Percentiles rank a stretch among this genome's conserved stretches.
Evolutionary conservation across 2,797 vertebrate species (phyloP).

Genomic region (Allobates femoralis): DNA sequence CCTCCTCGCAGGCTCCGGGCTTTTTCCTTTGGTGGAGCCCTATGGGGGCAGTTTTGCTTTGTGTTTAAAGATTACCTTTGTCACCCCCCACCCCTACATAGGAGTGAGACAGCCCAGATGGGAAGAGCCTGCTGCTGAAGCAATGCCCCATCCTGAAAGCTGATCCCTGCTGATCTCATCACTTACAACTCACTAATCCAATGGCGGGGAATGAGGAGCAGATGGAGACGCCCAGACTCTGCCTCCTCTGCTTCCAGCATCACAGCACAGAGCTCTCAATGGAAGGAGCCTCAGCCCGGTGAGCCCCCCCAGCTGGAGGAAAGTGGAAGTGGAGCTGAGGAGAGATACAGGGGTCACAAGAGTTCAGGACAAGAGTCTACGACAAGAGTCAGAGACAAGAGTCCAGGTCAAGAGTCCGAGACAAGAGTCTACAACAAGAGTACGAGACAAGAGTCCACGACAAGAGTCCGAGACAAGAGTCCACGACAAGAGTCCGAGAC

Average conservation of each 20-base stretch:
- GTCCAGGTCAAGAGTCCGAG: too few relatives aligned
- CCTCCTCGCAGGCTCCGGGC: not conserved
- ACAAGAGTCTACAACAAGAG: too few relatives aligned
- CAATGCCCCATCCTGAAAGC: constrained; percentile 77
- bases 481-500: too few relatives aligned
- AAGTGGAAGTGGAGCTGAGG: constrained; percentile 29
- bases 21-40: constrained; percentile 34
- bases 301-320: constrained; percentile 59
- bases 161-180: constrained; percentile 83
- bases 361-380: too few relatives aligned
- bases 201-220: constrained; percentile 78
- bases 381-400: too few relatives aligned
- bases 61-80: constrained; percentile 62
- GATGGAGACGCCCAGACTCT: constrained; percentile 77
- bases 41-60: constrained; percentile 53
- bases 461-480: too few relatives aligned
- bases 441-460: too few relatives aligned
- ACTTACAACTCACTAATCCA: constrained; percentile 78
- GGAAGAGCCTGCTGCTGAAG: constrained; percentile 66
- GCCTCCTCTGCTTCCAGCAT: constrained; percentile 34
- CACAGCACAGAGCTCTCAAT: constrained; percentile 44
- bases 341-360: not conserved
- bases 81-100: constrained; percentile 68
- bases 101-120: constrained; percentile 69
- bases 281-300: too few relatives aligned